Conservation (phyloP, 2,113 vertebrate genomes). For the Serilophus lunatus region DNA sequence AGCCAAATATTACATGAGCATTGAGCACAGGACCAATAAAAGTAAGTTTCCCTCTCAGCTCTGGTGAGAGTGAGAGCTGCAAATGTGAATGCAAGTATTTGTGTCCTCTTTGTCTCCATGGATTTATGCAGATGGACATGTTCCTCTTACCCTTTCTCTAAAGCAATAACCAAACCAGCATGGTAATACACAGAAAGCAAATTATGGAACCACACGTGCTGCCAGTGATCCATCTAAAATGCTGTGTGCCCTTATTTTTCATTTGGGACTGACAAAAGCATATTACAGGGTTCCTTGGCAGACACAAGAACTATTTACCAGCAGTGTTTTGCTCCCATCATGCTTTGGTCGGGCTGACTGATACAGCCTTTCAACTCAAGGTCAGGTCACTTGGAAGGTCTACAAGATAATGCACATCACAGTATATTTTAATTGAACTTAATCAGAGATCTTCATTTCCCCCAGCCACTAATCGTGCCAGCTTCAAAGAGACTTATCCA, state of each 20-base stretch:
- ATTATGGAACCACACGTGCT: neutral
- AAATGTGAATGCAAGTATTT: neutral
- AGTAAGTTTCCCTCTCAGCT: neutral
- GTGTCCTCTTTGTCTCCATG: neutral
- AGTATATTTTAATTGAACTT: neutral
- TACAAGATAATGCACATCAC: neutral
- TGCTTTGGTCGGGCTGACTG: neutral
- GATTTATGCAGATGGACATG: neutral
- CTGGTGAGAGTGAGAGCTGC: too few relatives aligned
- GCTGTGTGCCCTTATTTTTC: neutral
- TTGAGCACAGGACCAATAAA: neutral
- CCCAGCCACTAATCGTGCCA: neutral
- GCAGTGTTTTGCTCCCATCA: neutral
- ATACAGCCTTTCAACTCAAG: neutral
- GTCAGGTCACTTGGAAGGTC: neutral
- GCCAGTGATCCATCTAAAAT: neutral
- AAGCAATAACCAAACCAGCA: neutral
- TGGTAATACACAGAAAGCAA: neutral
- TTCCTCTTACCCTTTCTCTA: neutral
- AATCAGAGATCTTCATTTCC: slow-evolving; percentile 32
- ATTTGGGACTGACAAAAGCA: neutral
- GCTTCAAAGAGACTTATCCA: slow-evolving; percentile 13
- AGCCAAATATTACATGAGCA: neutral
- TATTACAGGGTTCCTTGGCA: neutral
- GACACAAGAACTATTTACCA: neutral